Evolutionary conservation across 2,113 vertebrate species (phyloP).

Genomic region (Microtus ochrogaster): DNA sequence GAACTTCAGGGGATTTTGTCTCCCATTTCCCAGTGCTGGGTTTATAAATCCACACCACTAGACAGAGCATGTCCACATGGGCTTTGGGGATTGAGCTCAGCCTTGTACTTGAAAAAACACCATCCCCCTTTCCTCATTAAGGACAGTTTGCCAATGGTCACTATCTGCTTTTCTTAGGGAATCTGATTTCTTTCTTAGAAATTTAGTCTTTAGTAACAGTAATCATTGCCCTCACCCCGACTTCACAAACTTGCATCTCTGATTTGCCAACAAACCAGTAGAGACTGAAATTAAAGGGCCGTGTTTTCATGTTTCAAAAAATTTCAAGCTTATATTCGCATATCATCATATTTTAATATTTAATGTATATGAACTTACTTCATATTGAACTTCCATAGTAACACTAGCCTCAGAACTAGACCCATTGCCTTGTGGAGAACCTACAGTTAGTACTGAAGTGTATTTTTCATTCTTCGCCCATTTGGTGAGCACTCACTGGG

Average conservation of each 20-base stretch:
- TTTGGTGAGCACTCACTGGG: background rate
- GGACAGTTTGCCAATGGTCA: background rate
- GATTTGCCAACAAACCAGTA: background rate
- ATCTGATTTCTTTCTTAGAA: slow-evolving; percentile 6
- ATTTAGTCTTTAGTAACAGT: background rate
- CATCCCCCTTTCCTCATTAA: background rate
- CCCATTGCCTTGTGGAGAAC: background rate
- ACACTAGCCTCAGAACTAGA: background rate
- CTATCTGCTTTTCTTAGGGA: background rate
- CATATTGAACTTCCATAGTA: background rate
- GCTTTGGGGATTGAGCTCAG: background rate
- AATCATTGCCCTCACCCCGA: background rate
- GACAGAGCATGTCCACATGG: background rate
- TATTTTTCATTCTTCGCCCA: background rate
- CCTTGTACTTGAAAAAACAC: background rate
- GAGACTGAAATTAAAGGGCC: background rate
- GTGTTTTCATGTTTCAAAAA: slow-evolving; percentile 22
- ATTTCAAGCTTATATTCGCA: background rate
- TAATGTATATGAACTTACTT: background rate
- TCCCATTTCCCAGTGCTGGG: background rate
- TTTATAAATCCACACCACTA: too few relatives aligned
- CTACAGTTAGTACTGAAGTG: background rate
- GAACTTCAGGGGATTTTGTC: background rate
- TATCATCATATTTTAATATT: background rate
- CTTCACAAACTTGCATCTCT: background rate